Evolutionary conservation across 1,140 invertebrate species (phyloP), one percentile per base, ranked within the genome.

Genomic region (Diabrotica undecimpunctata): DNA sequence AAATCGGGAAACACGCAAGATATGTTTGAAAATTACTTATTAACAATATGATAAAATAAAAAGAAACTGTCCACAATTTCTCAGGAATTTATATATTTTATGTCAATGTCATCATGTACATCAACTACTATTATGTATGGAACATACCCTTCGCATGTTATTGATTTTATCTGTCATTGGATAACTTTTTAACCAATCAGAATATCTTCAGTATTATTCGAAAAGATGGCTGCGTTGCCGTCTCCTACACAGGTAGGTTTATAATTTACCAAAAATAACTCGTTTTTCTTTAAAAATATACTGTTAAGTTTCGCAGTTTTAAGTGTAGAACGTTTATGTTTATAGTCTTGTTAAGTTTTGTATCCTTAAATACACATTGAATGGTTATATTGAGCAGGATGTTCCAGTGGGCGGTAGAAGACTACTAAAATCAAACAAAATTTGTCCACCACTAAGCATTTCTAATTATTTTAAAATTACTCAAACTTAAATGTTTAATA

Each of bases 221-320:
- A 75, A 76, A 87, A 86, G 82, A 87, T 87, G 86, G 86, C 86
- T 83, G 82, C 85, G 76, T 82, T 87, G 84, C 86, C 85, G 79
- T 87, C 85, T 81, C 85, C 85, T 78, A 86, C 85, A 76, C 85
- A 87, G 84, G 85, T 87, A 85, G 57, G 72, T 61, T 46, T 46
- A 52, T 12, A 38, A 36, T 63, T 63, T 67, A 57, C 60, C 54
- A 62, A 52, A 64, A 38, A 39, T 54, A 60, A 12, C 9, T 50
- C 8, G 10, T 9, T 39, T 60, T 39, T 12, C 11, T 9, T 39
- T 9, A 9, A 39, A 60, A 46, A 46, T 39, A 12, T 11, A 60
- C 41, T 68, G 25, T 37, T 54, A 50, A n/a, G 35, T 56, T 13
- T 5, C 35, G 12, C 25, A 25, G 25, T 25, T 25, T 1, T 25